phyloP scores from a whole-genome alignment of 2,888 invertebrate genomes.

The Aporophyla lueneburgensis region DNA sequence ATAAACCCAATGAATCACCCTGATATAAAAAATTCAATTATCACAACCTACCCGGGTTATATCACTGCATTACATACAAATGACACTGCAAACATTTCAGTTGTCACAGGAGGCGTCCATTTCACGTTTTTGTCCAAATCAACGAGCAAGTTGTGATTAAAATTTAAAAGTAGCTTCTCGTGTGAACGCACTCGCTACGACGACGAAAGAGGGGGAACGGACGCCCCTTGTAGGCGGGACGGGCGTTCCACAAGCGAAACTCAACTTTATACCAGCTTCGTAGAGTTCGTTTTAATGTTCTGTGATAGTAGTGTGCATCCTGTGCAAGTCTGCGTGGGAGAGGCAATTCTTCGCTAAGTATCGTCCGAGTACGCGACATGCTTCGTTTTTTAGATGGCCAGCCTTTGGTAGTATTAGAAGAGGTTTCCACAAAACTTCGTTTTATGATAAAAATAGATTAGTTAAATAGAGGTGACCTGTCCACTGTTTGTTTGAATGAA shows the following conservation, averaged over 20 bases:
- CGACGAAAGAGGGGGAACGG: slow-evolving; percentile 83
- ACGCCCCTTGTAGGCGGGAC: slow-evolving; percentile 90
- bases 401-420: slow-evolving; percentile 45
- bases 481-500: background rate
- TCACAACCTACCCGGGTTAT: slow-evolving; percentile 55
- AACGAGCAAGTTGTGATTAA: slow-evolving; percentile 87
- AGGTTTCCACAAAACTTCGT: slow-evolving; percentile 27
- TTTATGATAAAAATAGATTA: slow-evolving; percentile 2
- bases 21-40: slow-evolving; percentile 64
- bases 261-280: slow-evolving; percentile 61
- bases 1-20: slow-evolving; percentile 63
- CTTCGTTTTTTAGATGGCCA: slow-evolving; percentile 80
- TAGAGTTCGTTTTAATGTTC: slow-evolving; percentile 65
- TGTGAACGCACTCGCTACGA: slow-evolving; percentile 85
- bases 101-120: slow-evolving; percentile 79
- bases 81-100: slow-evolving; percentile 72
- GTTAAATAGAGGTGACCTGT: background rate
- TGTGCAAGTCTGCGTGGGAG: slow-evolving; percentile 84
- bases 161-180: slow-evolving; percentile 88
- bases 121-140: slow-evolving; percentile 85
- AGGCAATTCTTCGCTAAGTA: slow-evolving; percentile 86
- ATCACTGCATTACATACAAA: slow-evolving; percentile 64
- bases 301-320: slow-evolving; percentile 76
- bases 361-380: slow-evolving; percentile 82
- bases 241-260: slow-evolving; percentile 64